phyloP scores from a whole-genome alignment of 2,888 invertebrate species.

The Limnephilus rhombicus region DNA sequence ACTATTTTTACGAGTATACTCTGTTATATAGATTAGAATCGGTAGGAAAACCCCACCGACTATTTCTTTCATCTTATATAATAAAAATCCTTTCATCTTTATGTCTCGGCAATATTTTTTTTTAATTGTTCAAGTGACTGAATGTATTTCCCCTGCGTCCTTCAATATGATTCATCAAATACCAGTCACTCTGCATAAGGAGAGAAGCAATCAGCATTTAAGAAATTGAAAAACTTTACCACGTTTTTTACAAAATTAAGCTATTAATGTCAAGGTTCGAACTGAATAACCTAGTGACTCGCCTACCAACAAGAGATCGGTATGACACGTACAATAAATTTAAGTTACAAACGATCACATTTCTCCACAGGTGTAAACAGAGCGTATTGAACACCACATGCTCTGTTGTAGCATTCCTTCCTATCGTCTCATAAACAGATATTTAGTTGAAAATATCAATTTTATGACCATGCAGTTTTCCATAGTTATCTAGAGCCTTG shows the following conservation, averaged over 20 bases:
- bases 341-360: neutral
- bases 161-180: neutral
- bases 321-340: neutral
- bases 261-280: constrained; percentile 31
- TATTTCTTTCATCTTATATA: too few relatives aligned
- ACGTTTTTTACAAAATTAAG: constrained; percentile 13
- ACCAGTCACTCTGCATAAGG: neutral
- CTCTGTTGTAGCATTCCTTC: neutral
- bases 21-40: too few relatives aligned
- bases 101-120: too few relatives aligned
- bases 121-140: neutral
- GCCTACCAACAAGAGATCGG: neutral
- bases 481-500: too few relatives aligned
- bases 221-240: constrained; percentile 44
- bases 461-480: neutral
- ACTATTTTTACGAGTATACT: too few relatives aligned
- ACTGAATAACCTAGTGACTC: neutral
- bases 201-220: neutral
- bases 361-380: neutral
- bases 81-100: too few relatives aligned
- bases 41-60: too few relatives aligned
- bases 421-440: too few relatives aligned
- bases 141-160: neutral
- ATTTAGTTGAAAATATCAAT: neutral
- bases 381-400: neutral